These are phyloP conservation scores for Halocynthia aurantium DNA, from an alignment of 23 tunicate species.

Conservation along the genomic window DNA sequence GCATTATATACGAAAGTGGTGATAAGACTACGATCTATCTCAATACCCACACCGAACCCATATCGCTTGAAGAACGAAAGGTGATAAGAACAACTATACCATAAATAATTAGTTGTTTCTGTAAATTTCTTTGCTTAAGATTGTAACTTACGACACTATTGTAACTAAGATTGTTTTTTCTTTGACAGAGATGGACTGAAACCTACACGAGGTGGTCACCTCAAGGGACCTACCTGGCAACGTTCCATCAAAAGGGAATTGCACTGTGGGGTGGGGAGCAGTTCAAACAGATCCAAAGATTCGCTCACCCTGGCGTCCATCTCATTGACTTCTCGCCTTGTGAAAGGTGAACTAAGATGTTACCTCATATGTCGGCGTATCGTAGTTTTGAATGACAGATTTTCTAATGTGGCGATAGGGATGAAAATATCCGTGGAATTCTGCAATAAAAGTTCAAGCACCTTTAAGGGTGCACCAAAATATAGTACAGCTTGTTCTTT, in stretches of 20 bases:
- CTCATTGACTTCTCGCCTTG: slow-evolving; percentile 95
- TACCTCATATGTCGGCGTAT: no score
- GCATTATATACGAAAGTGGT: slow-evolving; percentile 85
- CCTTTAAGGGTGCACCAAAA: no score
- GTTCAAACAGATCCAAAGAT: slow-evolving; percentile 75
- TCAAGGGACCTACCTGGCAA: slow-evolving; percentile 79
- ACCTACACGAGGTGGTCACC: slow-evolving; percentile 92
- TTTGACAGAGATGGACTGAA: slow-evolving; percentile 82
- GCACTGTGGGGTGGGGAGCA: slow-evolving; percentile 91
- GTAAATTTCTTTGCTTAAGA: not conserved
- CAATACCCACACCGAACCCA: slow-evolving; percentile 64
- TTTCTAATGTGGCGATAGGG: no score
- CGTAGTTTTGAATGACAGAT: no score
- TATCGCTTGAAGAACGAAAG: slow-evolving; percentile 46
- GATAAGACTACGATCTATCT: slow-evolving; percentile 71
- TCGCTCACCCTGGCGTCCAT: slow-evolving; percentile 78
- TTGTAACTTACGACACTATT: not conserved
- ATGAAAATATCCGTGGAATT: no score
- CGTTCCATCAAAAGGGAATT: slow-evolving; percentile 83
- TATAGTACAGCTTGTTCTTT: no score
- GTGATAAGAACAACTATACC: slow-evolving; percentile 17
- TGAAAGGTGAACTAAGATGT: slow-evolving; percentile 41
- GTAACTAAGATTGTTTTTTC: not conserved
- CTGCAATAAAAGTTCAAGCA: no score
- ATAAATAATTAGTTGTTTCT: not conserved